These are phyloP conservation scores for Peromyscus polionotus DNA, from an alignment of 2,113 vertebrate species.

Conservation along the genomic window DNA sequence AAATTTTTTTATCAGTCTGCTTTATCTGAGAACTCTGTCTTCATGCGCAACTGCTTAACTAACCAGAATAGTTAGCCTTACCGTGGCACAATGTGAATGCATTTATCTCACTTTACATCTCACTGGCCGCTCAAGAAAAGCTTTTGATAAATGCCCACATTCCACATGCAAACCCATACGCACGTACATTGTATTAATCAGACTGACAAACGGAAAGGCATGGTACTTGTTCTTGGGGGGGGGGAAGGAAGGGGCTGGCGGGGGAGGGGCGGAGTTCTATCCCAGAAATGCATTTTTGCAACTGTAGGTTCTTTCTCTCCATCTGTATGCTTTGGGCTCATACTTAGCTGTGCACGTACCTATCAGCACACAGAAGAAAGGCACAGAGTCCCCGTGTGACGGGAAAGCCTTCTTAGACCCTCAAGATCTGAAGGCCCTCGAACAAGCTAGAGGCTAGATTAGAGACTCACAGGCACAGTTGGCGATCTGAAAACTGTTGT, in stretches of 20 bases:
- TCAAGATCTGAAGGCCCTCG: not conserved
- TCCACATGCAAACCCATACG: not conserved
- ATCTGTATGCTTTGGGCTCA: not conserved
- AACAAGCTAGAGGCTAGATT: not conserved
- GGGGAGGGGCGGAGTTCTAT: not conserved
- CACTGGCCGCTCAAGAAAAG: not conserved
- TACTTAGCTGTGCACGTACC: not conserved
- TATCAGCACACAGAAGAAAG: fast-evolving
- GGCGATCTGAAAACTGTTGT: not conserved
- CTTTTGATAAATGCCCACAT: not conserved
- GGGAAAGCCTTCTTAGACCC: not conserved
- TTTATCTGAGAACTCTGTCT: conserved; percentile 23
- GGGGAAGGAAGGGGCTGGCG: not conserved
- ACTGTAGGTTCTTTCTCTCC: not conserved
- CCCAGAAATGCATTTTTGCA: not conserved
- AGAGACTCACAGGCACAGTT: not conserved
- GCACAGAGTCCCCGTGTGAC: fast-evolving
- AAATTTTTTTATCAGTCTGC: not conserved
- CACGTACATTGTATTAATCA: too few relatives aligned
- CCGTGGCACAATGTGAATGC: not conserved
- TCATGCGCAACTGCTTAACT: not conserved
- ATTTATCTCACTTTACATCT: not conserved
- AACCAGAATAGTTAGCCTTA: not conserved
- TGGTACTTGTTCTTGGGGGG: not conserved
- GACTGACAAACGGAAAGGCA: not conserved